A percentile compares a stretch with the other conserved stretches of the same genome.
Conservation (phyloP, 92 coral and sea anemone genomes). For the Epizoanthus scotinus region DNA sequence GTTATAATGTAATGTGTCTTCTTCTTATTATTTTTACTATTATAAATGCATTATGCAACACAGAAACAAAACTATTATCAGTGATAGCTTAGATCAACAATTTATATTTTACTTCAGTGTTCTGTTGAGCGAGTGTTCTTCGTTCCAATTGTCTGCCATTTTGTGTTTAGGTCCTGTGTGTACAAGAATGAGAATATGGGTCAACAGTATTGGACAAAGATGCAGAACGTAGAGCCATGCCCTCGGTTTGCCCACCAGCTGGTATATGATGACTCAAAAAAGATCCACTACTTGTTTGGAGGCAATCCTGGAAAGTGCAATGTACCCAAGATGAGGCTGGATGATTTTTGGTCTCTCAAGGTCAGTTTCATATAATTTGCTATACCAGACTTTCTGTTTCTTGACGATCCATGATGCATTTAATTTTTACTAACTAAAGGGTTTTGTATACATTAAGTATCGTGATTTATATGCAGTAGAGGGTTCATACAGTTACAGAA, state of each 20-base stretch:
- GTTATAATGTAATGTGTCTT: no score
- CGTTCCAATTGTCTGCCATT: background rate
- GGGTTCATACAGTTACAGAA: no score
- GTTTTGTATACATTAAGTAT: no score
- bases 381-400: background rate
- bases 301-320: slow-evolving; percentile 97
- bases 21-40: no score
- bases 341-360: slow-evolving; percentile 97
- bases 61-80: no score
- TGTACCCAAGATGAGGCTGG: slow-evolving; percentile 89
- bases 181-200: slow-evolving; percentile 98
- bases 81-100: background rate
- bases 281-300: slow-evolving; percentile 93
- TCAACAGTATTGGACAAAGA: slow-evolving; percentile 94
- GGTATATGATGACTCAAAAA: slow-evolving; percentile 86
- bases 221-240: slow-evolving; percentile 94
- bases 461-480: no score
- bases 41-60: no score
- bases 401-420: no score
- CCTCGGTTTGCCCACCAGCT: slow-evolving; percentile 98
- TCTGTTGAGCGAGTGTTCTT: background rate
- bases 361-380: slow-evolving; percentile 22
- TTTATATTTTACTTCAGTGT: background rate
- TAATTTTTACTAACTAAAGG: no score
- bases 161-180: slow-evolving; percentile 78